Evolutionary conservation across 2,888 invertebrate species (phyloP), one percentile per base, ranked within the genome.

Genomic region (Pachymerium ferrugineum): DNA sequence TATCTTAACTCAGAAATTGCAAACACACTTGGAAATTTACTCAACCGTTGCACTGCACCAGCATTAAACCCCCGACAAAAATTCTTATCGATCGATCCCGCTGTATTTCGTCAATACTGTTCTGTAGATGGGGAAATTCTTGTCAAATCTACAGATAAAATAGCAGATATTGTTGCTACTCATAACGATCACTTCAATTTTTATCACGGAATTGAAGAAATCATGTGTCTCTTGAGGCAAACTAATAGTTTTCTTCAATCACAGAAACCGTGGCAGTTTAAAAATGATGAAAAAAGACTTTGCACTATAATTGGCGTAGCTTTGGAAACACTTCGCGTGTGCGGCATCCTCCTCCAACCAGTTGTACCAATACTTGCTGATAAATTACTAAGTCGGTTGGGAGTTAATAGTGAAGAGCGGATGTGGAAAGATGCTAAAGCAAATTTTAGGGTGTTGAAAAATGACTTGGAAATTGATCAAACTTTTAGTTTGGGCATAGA

Each of bases 11-110:
- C 92, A 0, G 96, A 97, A 81, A 84, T 98, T 74, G 96, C 94
- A 1, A 93, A 97, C 82, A 93, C 92, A 0, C 83, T 97, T 19
- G 97, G 97, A 28, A 98, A 98, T 86, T 86, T 98, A 72, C 85
- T 93, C 75, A 90, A 88, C 74, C 88, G 97, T 19, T 91, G 91
- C 80, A 89, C 90, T 77, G 91, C 91, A 19, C 85, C 84, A 75
- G 84, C 88, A 3, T 84, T 97, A 73, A 97, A 97, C 87, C 90
- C 90, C n/a, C 82, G 85, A 10, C 89, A 88, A 80, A 86, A 88
- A 80, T 89, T 91, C 83, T 93, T 94, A 0, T 78, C 84, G 35
- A 80, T 86, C 77, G 79, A 82, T 85, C 54, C 10, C 10, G 31
- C 47, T 4, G n/a, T 22, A 14, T 31, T 71, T 47, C 3, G 4